Evolutionary conservation across 1,140 invertebrate species (phyloP).

Genomic region (Stenopsyche tienmushanensis): DNA sequence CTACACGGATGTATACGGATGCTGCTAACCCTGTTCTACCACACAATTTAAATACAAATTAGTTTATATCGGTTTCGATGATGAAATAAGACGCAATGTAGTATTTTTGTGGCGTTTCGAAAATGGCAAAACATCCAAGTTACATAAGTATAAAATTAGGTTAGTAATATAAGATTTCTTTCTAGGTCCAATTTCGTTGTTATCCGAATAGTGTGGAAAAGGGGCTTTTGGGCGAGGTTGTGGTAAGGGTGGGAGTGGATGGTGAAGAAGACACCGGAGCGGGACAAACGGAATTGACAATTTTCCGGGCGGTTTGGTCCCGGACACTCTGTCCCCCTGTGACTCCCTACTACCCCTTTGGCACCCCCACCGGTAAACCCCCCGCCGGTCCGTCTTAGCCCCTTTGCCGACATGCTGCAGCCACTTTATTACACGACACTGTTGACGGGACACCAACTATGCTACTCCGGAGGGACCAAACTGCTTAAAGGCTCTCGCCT

Average conservation of each 20-base stretch:
- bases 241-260: constrained; percentile 13
- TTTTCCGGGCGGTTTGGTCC: constrained; percentile 63
- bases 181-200: constrained; percentile 12
- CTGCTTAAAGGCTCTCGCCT: neutral
- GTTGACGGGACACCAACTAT: constrained; percentile 19
- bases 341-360: neutral
- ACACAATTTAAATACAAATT: too few relatives aligned
- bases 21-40: too few relatives aligned
- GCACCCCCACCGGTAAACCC: neutral
- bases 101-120: neutral
- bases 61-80: too few relatives aligned
- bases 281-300: constrained; percentile 60
- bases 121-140: too few relatives aligned
- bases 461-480: neutral
- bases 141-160: neutral
- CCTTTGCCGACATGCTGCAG: constrained; percentile 22
- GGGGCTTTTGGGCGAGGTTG: constrained; percentile 44
- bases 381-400: constrained; percentile 1
- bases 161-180: neutral
- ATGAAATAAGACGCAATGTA: neutral
- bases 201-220: constrained; percentile 13
- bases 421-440: constrained; percentile 25
- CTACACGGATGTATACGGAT: too few relatives aligned
- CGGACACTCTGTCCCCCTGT: constrained; percentile 47
- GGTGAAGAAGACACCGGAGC: constrained; percentile 25